These are phyloP conservation scores for Anabacerthia variegaticeps DNA, from an alignment of 2,797 vertebrate genomes.

Conservation along the genomic window DNA sequence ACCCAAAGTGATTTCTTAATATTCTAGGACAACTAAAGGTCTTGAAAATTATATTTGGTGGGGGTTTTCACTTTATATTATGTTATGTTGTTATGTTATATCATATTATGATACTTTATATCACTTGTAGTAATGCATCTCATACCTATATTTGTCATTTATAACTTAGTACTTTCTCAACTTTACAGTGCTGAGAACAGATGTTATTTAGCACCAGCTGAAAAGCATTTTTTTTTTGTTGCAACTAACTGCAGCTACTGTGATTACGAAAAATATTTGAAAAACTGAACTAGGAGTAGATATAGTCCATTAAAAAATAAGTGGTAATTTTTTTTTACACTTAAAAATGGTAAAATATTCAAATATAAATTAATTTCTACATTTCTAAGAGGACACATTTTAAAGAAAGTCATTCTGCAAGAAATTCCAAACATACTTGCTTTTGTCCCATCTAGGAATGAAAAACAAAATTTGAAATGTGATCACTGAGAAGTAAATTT, in stretches of 20 bases:
- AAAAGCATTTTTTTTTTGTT: not conserved
- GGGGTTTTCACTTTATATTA: fast-evolving
- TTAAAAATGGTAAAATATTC: not conserved
- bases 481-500: not conserved
- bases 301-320: not conserved
- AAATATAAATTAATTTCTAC: not conserved
- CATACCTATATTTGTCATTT: not conserved
- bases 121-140: not conserved
- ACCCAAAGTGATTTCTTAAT: not conserved
- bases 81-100: not conserved
- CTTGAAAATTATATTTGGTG: not conserved
- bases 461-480: not conserved
- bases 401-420: not conserved
- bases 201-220: not conserved
- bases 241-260: not conserved
- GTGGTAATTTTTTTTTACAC: fast-evolving
- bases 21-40: not conserved
- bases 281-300: not conserved
- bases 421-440: not conserved
- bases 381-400: not conserved
- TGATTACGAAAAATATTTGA: not conserved
- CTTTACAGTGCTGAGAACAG: not conserved
- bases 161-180: not conserved
- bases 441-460: not conserved
- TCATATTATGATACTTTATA: not conserved